phyloP scores from a whole-genome alignment of 2,797 vertebrate species.

The Acropternis orthonyx region DNA sequence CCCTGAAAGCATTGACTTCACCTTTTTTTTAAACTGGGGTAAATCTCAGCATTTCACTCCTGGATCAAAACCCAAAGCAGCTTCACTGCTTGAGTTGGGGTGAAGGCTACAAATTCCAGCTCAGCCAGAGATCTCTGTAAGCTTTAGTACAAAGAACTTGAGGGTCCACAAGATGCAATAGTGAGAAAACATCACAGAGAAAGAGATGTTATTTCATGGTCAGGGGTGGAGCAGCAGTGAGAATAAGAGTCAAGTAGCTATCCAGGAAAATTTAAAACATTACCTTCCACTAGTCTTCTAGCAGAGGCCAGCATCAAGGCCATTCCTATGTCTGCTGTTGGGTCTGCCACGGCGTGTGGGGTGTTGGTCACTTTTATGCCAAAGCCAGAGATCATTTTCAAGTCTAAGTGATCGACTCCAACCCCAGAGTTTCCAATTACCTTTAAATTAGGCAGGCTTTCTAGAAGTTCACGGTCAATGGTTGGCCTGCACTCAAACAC shows the following conservation, averaged over 20 bases:
- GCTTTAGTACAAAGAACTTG: neutral
- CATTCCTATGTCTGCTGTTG: slow-evolving; percentile 82
- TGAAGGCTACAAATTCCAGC: neutral
- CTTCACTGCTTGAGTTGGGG: neutral
- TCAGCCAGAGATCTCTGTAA: neutral
- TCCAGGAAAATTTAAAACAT: neutral
- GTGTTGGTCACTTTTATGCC: slow-evolving; percentile 81
- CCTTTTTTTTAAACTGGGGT: neutral
- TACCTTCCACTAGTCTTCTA: slow-evolving; percentile 80
- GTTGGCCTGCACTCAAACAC: slow-evolving; percentile 59
- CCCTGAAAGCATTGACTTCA: neutral
- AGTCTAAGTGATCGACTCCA: slow-evolving; percentile 81
- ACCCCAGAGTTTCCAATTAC: slow-evolving; percentile 77
- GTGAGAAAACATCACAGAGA: neutral
- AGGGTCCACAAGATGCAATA: neutral
- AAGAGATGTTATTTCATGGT: neutral
- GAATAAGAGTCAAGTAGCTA: neutral
- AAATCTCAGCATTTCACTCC: neutral
- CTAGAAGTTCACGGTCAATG: slow-evolving; percentile 70
- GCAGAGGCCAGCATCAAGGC: slow-evolving; percentile 80
- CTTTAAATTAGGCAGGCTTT: slow-evolving; percentile 76
- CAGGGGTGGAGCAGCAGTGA: neutral
- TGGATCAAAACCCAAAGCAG: neutral
- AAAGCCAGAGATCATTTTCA: slow-evolving; percentile 76
- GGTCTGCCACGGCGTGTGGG: slow-evolving; percentile 71